Evolutionary conservation across 2,888 invertebrate genomes (phyloP), one percentile per base, ranked within the genome.

Genomic region (Plagodis pulveraria): DNA sequence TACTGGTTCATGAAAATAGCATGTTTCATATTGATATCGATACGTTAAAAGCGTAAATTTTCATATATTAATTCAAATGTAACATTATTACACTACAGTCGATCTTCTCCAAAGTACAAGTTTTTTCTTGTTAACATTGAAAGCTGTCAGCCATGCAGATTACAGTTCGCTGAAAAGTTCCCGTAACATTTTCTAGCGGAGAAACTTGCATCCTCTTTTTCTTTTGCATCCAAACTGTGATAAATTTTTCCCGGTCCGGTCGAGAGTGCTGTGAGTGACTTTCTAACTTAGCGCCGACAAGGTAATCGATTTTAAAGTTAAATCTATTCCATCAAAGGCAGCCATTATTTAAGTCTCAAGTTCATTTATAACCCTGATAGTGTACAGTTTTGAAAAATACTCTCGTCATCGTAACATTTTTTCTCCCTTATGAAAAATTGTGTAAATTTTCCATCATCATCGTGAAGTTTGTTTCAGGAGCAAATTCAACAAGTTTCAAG

Each of bases 161-260:
- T 47, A 42, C 44, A 12, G 47, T 35, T 50, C 41, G 10, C 40
- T 38, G 46, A 46, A 42, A 56, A 9, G 11, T 47, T 47, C 35
- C 33, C 36, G n/a, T 50, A 45, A 38, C 34, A 11, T 11, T 51
- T 51, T 36, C 47, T 34, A 46, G 33, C 11, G 33, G 44, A 47
- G 12, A 42, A 63, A 61, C 56, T 62, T 56, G 33, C 32, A 6
- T 38, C 48, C 42, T 6, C 59, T 72, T 69, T 62, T 72, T 54
- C 35, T 52, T 79, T 75, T 74, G 69, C 74, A 73, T 76, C 56
- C 69, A 65, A 73, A 74, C 63, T 69, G 67, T 73, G 65, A 76
- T 77, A 76, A 73, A 78, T 79, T 73, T 69, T 49, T 66, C 54
- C 56, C 57, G 62, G 66, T 66, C 70, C 66, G 50, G 66, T 49